Evolutionary conservation across 2,888 invertebrate species (phyloP), one percentile per base, ranked within the genome.

Genomic region (Eupithecia subumbrata): DNA sequence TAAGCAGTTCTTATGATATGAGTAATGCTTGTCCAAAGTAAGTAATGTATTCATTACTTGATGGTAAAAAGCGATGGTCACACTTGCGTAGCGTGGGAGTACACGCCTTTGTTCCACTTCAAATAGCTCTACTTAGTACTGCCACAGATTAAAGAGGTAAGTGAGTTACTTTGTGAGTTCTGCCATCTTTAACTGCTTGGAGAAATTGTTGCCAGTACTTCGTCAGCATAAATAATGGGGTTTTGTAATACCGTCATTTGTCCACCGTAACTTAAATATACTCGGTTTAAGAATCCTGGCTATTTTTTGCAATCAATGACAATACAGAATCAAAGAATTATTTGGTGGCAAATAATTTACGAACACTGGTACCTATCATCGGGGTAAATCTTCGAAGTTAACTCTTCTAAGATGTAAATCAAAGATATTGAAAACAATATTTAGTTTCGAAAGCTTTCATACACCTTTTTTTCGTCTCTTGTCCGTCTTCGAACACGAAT

Each of bases 61-160:
- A 88, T 88, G 78, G 81, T 80, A 82, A 83, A 82, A 74, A 78
- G 78, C 81, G 88, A 89, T 88, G 83, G 89, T 88, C 87, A 89
- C 87, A 87, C 83, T 88, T 86, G 84, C 85, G 73, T 87, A 80
- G 84, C 89, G 89, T 90, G 90, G 85, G 88, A 88, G 80, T 63
- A 82, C 63, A 77, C 77, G 81, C 85, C 81, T 84, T 86, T 85
- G 86, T 85, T 82, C 80, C 79, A 80, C 81, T 82, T 83, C 77
- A 80, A 82, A 80, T 76, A 70, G 77, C 25, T 70, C 75, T 70
- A 18, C 74, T 14, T 67, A 68, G 64, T 68, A 40, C 16, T 34
- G 64, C 60, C 60, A 60, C 60, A 60, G 60, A 60, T 14, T 60
- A 60, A 60, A 60, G 25, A 60, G n/a, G 52, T 56, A 56, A 60